These are phyloP conservation scores for Alca torda DNA, from an alignment of 2,797 vertebrate genomes.

Conservation along the genomic window DNA sequence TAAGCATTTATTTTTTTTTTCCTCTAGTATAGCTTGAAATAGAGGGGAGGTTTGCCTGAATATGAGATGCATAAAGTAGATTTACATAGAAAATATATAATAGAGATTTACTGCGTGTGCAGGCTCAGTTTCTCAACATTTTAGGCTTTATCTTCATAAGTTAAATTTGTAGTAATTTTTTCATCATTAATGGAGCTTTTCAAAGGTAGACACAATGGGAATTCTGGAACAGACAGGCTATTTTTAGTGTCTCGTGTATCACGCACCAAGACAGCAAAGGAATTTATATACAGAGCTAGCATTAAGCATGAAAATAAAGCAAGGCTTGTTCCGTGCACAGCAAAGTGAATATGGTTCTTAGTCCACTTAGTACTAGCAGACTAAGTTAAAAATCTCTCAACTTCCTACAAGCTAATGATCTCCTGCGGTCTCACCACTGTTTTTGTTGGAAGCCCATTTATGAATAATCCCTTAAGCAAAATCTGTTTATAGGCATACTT, in stretches of 20 bases:
- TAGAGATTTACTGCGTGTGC: not conserved
- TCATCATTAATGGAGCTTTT: slow-evolving; percentile 17
- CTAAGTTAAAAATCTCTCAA: not conserved
- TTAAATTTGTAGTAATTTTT: not conserved
- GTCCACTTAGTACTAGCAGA: not conserved
- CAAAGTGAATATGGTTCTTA: not conserved
- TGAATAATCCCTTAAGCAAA: slow-evolving; percentile 22
- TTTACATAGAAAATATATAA: not conserved
- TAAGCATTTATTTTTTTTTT: not conserved
- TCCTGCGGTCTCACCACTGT: not conserved
- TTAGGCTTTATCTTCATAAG: not conserved
- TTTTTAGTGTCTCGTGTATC: slow-evolving; percentile 13
- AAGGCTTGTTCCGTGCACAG: slow-evolving; percentile 1
- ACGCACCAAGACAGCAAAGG: not conserved
- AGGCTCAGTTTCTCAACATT: not conserved
- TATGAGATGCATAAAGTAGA: not conserved
- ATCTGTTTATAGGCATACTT: not conserved
- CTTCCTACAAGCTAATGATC: not conserved
- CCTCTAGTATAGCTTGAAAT: not conserved
- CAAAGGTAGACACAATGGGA: slow-evolving; percentile 14
- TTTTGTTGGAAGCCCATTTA: slow-evolving; percentile 30
- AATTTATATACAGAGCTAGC: slow-evolving; percentile 32
- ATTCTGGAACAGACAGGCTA: not conserved
- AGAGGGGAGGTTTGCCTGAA: not conserved
- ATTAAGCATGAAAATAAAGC: slow-evolving; percentile 48